phyloP scores from a whole-genome alignment of 2,888 invertebrate species.

The Heliconius ethilla region DNA sequence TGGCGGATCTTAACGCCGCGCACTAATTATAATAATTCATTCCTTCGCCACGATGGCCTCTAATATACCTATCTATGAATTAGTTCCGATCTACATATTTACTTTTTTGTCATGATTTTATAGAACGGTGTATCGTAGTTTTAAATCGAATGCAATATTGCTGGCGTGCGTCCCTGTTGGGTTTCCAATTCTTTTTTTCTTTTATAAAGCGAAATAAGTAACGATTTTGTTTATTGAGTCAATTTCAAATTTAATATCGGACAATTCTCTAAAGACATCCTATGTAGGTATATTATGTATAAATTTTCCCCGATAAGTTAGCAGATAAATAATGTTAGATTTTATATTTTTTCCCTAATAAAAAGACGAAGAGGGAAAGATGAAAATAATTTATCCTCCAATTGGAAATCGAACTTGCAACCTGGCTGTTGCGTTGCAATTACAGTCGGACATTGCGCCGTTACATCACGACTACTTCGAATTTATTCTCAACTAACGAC shows the following conservation, averaged over 20 bases:
- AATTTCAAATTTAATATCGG: constrained; percentile 58
- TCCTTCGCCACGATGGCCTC: too few relatives aligned
- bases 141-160: constrained; percentile 77
- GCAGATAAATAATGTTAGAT: background rate
- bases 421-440: too few relatives aligned
- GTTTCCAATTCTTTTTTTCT: constrained; percentile 63
- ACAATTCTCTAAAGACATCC: constrained; percentile 38
- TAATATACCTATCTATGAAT: background rate
- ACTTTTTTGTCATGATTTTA: constrained; percentile 42
- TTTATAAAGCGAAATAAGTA: constrained; percentile 54
- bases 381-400: too few relatives aligned
- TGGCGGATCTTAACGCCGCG: too few relatives aligned
- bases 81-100: background rate
- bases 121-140: constrained; percentile 58
- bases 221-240: constrained; percentile 57
- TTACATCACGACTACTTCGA: too few relatives aligned
- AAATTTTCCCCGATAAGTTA: constrained; percentile 22
- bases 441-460: too few relatives aligned
- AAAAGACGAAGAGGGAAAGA: background rate
- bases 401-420: too few relatives aligned
- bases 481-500: too few relatives aligned
- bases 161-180: constrained; percentile 63
- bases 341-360: background rate
- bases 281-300: constrained; percentile 17
- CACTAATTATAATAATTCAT: too few relatives aligned